Evolutionary conservation across 37 sponge, comb jelly and placozoan species (phyloP).

Genomic region (Diacarnus erythraeanus): DNA sequence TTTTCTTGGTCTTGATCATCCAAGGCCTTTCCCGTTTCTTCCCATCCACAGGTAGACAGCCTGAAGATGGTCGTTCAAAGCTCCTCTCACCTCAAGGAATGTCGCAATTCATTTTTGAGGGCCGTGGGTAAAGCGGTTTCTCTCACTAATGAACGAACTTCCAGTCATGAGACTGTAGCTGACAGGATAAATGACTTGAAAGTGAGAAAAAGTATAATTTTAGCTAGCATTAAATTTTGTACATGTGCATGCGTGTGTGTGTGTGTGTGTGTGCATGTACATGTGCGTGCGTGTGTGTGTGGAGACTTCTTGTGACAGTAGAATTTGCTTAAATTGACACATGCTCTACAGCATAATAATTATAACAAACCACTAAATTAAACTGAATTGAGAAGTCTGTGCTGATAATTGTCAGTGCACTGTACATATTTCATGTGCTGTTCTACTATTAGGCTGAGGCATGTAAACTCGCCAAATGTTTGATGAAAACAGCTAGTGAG

Average conservation of each 20-base stretch:
- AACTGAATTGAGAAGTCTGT: too few species aligned
- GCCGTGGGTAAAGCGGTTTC: conserved; percentile 51
- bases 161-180: conserved; percentile 77
- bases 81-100: conserved; percentile 30
- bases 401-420: too few species aligned
- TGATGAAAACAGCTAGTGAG: conserved; percentile 22
- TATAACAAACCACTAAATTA: too few species aligned
- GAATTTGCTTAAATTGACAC: background rate
- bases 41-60: conserved; percentile 54
- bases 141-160: conserved; percentile 58
- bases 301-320: background rate
- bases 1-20: too few species aligned
- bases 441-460: conserved; percentile 15
- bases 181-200: conserved; percentile 68
- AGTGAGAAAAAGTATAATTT: too few species aligned
- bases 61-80: conserved; percentile 70
- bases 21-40: background rate
- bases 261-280: too few species aligned
- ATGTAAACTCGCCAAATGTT: conserved; percentile 16
- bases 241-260: too few species aligned
- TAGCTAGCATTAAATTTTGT: too few species aligned
- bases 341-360: too few species aligned
- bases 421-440: background rate
- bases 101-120: conserved; percentile 33
- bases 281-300: too few species aligned